These are phyloP conservation scores for Botrylloides violaceus DNA, from an alignment of 23 tunicate genomes.

Conservation along the genomic window DNA sequence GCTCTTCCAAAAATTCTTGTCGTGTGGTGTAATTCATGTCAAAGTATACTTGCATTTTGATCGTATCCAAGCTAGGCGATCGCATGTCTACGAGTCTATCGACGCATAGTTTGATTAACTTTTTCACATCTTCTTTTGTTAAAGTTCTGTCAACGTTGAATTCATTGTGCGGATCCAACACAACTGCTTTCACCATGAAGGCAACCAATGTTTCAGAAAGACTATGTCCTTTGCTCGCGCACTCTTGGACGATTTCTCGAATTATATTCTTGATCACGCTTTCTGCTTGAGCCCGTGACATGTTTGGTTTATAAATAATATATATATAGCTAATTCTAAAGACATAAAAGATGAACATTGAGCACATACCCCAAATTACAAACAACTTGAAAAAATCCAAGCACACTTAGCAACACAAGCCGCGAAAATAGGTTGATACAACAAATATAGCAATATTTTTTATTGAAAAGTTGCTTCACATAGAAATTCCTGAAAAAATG, in stretches of 20 bases:
- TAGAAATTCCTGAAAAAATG: neutral
- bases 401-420: neutral
- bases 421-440: neutral
- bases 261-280: conserved; percentile 95
- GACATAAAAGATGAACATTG: conserved; percentile 3
- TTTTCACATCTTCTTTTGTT: conserved; percentile 94
- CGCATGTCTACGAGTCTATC: conserved; percentile 66
- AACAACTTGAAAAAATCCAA: neutral
- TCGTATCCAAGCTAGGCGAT: conserved; percentile 92
- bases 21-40: conserved; percentile 98
- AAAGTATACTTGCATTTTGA: conserved; percentile 98
- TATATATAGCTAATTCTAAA: neutral
- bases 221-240: conserved; percentile 90
- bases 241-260: conserved; percentile 94
- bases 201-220: conserved; percentile 98
- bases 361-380: neutral
- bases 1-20: conserved; percentile 87
- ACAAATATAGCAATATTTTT: neutral
- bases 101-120: conserved; percentile 82
- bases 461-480: too few species aligned
- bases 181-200: conserved; percentile 98
- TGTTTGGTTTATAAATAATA: conserved; percentile 5
- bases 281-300: conserved; percentile 98
- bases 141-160: conserved; percentile 96
- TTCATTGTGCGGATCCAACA: conserved; percentile 87